Percentiles rank a stretch among this genome's conserved stretches.
Conservation (phyloP, 2,888 invertebrate genomes). For the Drosophila prostipennis region DNA sequence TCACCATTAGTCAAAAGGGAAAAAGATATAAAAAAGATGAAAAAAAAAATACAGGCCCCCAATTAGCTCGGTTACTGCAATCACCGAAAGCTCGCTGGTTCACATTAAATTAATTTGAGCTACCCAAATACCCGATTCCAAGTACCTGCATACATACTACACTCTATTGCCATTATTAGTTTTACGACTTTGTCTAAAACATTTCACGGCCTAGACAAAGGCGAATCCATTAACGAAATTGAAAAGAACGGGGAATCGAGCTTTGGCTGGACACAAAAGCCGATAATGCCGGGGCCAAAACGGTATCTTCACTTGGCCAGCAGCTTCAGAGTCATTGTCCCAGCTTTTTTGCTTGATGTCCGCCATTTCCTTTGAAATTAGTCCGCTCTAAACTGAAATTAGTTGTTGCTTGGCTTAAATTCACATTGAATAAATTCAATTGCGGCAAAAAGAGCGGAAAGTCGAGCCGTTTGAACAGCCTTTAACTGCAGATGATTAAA, state of each 20-base stretch:
- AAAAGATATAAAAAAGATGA: conserved; percentile 31
- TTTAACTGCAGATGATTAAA: conserved; percentile 30
- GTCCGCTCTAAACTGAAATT: conserved; percentile 29
- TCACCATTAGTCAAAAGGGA: conserved; percentile 31
- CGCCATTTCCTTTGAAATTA: conserved; percentile 39
- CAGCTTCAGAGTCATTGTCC: conserved; percentile 22
- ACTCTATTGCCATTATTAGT: conserved; percentile 41
- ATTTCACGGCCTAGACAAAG: conserved; percentile 60
- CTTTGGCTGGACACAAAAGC: conserved; percentile 40
- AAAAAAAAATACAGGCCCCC: conserved; percentile 42
- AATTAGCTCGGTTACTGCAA: conserved; percentile 57
- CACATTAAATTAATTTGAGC: conserved; percentile 28
- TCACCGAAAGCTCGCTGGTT: conserved; percentile 16
- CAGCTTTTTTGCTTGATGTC: conserved; percentile 45
- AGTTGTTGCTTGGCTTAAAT: conserved; percentile 33
- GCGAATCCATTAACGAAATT: conserved; percentile 71
- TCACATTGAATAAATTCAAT: conserved; percentile 46
- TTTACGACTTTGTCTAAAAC: conserved; percentile 66
- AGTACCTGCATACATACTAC: conserved; percentile 39
- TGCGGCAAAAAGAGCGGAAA: conserved; percentile 22
- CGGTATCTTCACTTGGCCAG: conserved; percentile 22
- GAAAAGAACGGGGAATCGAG: conserved; percentile 52
- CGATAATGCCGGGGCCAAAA: conserved; percentile 43
- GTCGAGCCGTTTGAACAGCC: conserved; percentile 15
- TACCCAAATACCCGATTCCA: conserved; percentile 49